Base-by-base conservation (phyloP, 2,113 vertebrate species). In the Arothron firmamentum region DNA sequence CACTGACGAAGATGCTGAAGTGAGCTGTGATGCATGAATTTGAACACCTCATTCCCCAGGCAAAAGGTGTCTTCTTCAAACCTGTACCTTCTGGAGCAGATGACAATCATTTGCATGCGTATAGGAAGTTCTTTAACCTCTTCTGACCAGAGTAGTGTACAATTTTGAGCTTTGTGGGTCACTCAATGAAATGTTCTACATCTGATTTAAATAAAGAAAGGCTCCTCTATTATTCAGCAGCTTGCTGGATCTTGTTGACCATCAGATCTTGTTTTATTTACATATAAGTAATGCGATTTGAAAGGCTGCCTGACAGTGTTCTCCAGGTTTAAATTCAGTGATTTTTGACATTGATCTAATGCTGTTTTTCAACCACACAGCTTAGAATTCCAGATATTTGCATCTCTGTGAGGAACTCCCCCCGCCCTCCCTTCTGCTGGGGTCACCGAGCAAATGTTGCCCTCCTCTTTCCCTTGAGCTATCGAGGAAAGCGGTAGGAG, bases 171-270 rank as follows among this genome's bases (percentile, higher is more conserved):
- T 28, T 23, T 23, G 21, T 23, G 21, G 21, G 21, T 23, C 21
- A 23, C 21, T 23, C 2, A 23, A 1, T 11, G 34, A 38, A 38
- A 38, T 11, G 9, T 38, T 45, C 31, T 38, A 52, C 47, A 53
- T 78, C 58, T n/a, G 67, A 71, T 69, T 74, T 57, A 75, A 70
- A 77, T 75, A 77, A 67, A 65, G 65, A 51, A 52, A 72, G 59
- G 47, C 34, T 63, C 65, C 65, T 87, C 63, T 75, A 83, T 87
- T 84, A 82, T 85, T 85, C 71, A 87, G 19, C 9, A 75, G 73
- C 69, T 74, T 62, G 41, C 75, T 80, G 71, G 75, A 87, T 82
- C 77, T 74, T 65, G 62, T 38, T 38, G 73, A 42, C 65, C 62
- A 70, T 79, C 81, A 72, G 65, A 69, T 70, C 72, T 71, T 21